Base-by-base conservation (phyloP, 2,797 vertebrate genomes). In the Peromyscus melanophrys region DNA sequence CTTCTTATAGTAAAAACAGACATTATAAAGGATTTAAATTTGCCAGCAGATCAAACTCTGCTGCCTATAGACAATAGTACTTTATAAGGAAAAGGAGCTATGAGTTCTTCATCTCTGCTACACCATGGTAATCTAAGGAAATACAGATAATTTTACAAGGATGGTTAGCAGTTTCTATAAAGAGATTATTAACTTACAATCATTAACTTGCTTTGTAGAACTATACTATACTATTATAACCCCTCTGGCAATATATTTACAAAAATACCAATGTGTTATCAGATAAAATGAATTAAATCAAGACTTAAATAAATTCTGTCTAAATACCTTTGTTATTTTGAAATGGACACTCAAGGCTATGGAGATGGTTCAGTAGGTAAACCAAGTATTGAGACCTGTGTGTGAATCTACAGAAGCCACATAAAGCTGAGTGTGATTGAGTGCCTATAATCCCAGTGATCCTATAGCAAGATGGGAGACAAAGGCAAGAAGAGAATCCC, bases 61-160 rank as follows among this genome's bases (percentile, higher is more conserved):
- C 55, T 71, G 95, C 55, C 57, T 80, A 40, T 63, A 83, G 89
- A 95, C 17, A 52, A 92, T 17, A 94, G 69, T 46, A 7, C 27
- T 63, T 43, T 83, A 89, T 59, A 91, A 82, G 40, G 43, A 97
- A 11, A 89, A 23, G 95, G 77, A 90, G 67, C 92, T 37, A 57
- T 80, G 52, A 65, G 43, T 89, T 55, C 13, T 89, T 63, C 13
- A 83, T 93, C 85, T 81, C 46, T 65, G 75, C 13, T 40, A 95
- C 31, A 61, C 27, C 52, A 86, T 4, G 80, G 19, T 92, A 94
- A 96, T 95, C 80, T 92, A 92, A 96, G 83, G 67, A 96, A 96
- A 83, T 92, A 93, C 83, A 93, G 12, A 95, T 12, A 49, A 93
- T 84, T 96, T 97, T 78, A 90, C 37, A 90, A 95, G 13, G 17